Evolutionary conservation across 2,113 vertebrate genomes (phyloP), one percentile per base, ranked within the genome.

Genomic region (Ictidomys tridecemlineatus): DNA sequence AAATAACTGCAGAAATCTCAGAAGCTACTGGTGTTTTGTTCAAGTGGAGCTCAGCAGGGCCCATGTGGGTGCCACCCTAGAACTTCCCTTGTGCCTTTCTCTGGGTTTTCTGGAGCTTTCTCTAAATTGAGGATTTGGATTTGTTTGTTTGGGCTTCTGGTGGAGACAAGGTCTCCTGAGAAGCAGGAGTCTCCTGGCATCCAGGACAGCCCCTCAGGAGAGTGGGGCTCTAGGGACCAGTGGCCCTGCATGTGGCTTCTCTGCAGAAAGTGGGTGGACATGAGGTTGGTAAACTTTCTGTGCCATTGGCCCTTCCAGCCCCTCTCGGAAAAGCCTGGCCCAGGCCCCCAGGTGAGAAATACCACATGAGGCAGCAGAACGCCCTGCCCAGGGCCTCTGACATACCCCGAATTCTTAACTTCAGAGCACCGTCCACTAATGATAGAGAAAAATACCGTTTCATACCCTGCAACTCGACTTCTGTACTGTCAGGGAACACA

Each of bases 111-210:
- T 74, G 51, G 61, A 93, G 85, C 63, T 37, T 93, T 92, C 89
- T 89, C 32, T 45, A 65, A 30, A n/a, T 85, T 53, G 34, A 37
- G 72, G 61, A 30, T 37, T 80, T 93, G 78, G 61, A 39, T 86
- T 96, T 83, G 48, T 85, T 96, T 93, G 53, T 85, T 95, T 96
- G 86, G 96, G 92, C 89, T 79, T 56, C 92, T 22, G 10, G 26
- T 5, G 1, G 92, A 91, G 73, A 95, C 6, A n/a, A 93, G 61
- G 20, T 58, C 77, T 93, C 28, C 0, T 2, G 72, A 82, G 53
- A 37, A 67, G 67, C 22, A 1, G 74, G 67, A 69, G 74, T 18
- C 79, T 84, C 53, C 65, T 28, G 58, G 48, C 39, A 77, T 76
- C 20, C 17, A 10, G 67, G 76, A 76, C 10, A 9, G 45, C 12